Evolutionary conservation across 2,797 vertebrate genomes (phyloP), one percentile per base, ranked within the genome.

Genomic region (Benthosema pterotum): DNA sequence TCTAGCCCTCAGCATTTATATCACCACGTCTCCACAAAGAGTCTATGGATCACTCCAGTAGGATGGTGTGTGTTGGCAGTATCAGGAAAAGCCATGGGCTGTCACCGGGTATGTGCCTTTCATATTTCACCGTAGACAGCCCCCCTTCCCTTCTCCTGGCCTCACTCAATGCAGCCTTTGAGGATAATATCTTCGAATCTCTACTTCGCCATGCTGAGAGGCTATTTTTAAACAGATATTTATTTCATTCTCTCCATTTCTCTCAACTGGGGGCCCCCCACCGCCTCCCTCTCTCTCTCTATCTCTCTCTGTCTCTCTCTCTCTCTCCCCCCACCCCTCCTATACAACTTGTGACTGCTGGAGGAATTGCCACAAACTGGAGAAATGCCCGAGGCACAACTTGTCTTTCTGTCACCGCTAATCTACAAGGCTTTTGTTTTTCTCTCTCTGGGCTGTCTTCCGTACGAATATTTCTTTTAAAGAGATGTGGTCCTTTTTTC

Each of bases 111-210:
- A 78, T 83, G 83, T 80, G 84, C 84, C 86, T 88, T 91, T 92
- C 91, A 94, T 93, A 93, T 92, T 92, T 94, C 91, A 94, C 85
- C 53, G 82, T 58, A 88, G 92, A 93, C 90, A 92, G 91, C 83
- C 90, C 92, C 90, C 82, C 65, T 82, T 79, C 79, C 84, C 82
- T 82, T 87, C 89, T 89, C 72, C 69, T 52, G 83, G 90, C 87
- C 88, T 92, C 90, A 89, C 89, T 91, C 91, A 91, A 86, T 87
- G 87, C 90, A 72, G 87, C 87, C 88, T 93, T 91, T 92, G 89
- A 93, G 90, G 91, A 92, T 92, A 93, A 93, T 92, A 93, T 93
- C 93, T 93, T 89, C 85, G 91, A 89, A 93, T 91, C 91, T 91
- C 85, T 85, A 85, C 80, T 85, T 78, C 76, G 77, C 87, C 89